Conservation (phyloP, 2,888 invertebrate genomes). For the Calameuta pallipes region DNA sequence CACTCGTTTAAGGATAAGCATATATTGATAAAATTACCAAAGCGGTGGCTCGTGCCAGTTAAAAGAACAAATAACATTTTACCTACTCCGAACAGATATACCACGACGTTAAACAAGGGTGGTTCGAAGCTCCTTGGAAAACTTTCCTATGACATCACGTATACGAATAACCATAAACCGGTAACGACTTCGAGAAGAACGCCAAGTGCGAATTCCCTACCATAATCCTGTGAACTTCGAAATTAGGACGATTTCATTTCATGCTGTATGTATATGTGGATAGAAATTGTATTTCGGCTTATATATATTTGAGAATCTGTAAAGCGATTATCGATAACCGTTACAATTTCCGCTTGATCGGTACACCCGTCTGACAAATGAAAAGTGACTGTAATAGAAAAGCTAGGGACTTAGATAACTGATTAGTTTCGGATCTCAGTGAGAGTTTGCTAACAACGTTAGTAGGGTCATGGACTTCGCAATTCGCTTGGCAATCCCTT, state of each 20-base stretch:
- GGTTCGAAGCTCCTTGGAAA: not conserved
- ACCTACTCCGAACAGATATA: not conserved
- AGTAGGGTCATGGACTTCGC: not conserved
- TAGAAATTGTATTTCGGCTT: not conserved
- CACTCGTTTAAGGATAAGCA: not conserved
- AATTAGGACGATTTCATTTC: not conserved
- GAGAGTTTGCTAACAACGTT: constrained; percentile 1
- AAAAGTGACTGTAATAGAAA: not conserved
- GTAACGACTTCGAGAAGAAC: constrained; percentile 10
- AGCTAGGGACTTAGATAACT: not conserved
- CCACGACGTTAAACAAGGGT: not conserved
- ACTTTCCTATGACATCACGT: constrained; percentile 5
- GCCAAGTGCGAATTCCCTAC: not conserved
- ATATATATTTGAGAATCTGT: not conserved
- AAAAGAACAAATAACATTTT: not conserved
- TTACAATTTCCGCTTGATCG: not conserved
- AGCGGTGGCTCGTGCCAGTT: not conserved
- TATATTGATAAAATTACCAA: not conserved
- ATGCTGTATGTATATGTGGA: not conserved
- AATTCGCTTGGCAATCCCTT: constrained; percentile 6
- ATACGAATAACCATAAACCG: constrained; percentile 9
- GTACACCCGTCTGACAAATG: not conserved
- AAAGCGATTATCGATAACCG: not conserved
- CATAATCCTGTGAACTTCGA: constrained; percentile 2
- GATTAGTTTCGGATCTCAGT: not conserved